A percentile compares a stretch with the other conserved stretches of the same genome.
Conservation (phyloP, 2,797 vertebrate genomes). For the Tarsius wallacei region DNA sequence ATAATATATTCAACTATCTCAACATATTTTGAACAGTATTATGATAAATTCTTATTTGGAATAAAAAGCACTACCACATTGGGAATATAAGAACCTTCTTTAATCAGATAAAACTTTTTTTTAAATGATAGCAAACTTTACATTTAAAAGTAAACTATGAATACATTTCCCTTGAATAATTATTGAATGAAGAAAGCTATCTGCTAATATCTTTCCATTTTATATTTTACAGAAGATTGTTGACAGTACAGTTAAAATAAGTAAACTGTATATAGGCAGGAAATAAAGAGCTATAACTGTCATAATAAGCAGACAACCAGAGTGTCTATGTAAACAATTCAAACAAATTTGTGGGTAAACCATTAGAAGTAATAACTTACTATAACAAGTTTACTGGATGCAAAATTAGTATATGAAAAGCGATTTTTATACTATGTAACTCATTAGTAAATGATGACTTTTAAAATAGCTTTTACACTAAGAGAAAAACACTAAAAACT, state of each 20-base stretch:
- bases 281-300: not conserved
- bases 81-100: not conserved
- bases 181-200: not conserved
- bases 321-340: not conserved
- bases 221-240: not conserved
- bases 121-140: not conserved
- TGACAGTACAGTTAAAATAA: not conserved
- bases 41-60: not conserved
- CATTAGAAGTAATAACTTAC: constrained; percentile 5
- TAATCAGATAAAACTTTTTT: not conserved
- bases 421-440: not conserved
- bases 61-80: not conserved
- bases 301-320: not conserved
- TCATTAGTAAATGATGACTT: not conserved
- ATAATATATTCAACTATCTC: not conserved
- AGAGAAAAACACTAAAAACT: not conserved
- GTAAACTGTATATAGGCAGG: not conserved
- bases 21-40: not conserved
- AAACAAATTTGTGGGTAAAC: not conserved
- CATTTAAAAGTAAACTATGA: not conserved
- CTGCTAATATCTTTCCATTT: not conserved
- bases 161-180: not conserved
- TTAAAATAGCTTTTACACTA: not conserved
- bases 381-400: not conserved
- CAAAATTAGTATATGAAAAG: not conserved